Conservation (phyloP, 2,888 invertebrate genomes). For the Epistrophe eligans region DNA sequence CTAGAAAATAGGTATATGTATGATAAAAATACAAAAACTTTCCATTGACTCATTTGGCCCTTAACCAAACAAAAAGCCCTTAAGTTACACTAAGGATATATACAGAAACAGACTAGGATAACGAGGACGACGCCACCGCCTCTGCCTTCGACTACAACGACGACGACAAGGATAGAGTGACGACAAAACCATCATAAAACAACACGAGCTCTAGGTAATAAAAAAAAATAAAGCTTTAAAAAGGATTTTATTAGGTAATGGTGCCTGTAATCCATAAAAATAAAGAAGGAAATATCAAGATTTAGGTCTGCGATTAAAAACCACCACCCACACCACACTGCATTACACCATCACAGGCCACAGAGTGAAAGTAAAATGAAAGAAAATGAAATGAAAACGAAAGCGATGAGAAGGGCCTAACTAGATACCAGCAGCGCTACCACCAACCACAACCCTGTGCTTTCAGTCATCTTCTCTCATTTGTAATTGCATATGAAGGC, state of each 20-base stretch:
- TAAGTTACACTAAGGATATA: constrained; percentile 21
- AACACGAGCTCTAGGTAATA: constrained; percentile 62
- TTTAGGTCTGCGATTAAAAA: constrained; percentile 73
- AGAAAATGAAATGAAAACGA: constrained; percentile 13
- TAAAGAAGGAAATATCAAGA: constrained; percentile 63
- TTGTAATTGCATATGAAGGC: constrained; percentile 63
- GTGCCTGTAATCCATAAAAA: constrained; percentile 71
- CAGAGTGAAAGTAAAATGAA: constrained; percentile 5
- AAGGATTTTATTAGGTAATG: constrained; percentile 73
- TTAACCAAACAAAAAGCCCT: constrained; percentile 46
- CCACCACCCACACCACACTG: too few species aligned
- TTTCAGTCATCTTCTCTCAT: constrained; percentile 28
- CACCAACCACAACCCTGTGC: not conserved
- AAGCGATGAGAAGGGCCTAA: not conserved
- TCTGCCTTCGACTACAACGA: not conserved
- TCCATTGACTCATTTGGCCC: constrained; percentile 50
- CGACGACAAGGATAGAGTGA: constrained; percentile 10
- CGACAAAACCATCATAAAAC: constrained; percentile 53
- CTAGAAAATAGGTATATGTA: constrained; percentile 21
- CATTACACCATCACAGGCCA: constrained; percentile 35
- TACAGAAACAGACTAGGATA: constrained; percentile 2
- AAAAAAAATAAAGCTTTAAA: constrained; percentile 46
- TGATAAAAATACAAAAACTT: constrained; percentile 18
- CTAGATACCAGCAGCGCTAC: not conserved
- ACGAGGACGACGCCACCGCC: not conserved